phyloP scores from a whole-genome alignment of 2,113 vertebrate genomes.

The Gnathochromis pfefferi region DNA sequence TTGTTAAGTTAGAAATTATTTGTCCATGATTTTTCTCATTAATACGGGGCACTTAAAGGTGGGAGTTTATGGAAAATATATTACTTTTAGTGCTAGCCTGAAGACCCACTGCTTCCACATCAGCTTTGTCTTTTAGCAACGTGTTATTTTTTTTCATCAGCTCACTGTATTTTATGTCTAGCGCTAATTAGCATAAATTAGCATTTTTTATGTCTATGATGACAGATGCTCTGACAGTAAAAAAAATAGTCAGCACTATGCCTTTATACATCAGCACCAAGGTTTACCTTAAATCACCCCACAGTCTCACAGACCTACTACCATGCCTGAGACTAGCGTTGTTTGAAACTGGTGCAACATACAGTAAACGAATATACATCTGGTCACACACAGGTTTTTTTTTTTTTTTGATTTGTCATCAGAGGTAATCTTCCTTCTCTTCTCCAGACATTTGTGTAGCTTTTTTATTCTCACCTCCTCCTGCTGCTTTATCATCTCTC shows the following conservation, averaged over 20 bases:
- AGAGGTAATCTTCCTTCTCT: not conserved
- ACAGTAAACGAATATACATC: not conserved
- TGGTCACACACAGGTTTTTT: not conserved
- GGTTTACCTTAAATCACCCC: not conserved
- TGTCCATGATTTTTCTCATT: not conserved
- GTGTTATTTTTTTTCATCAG: not conserved
- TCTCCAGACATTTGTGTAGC: not conserved
- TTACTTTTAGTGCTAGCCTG: not conserved
- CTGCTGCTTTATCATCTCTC: not conserved
- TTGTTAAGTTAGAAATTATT: not conserved
- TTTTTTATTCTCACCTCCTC: not conserved
- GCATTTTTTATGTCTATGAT: not conserved
- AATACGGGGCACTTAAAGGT: not conserved
- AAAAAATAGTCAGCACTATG: not conserved
- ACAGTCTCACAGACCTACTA: not conserved
- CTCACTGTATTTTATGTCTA: not conserved
- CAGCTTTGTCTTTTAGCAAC: not conserved
- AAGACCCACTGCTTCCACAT: not conserved
- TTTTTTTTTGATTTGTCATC: not conserved
- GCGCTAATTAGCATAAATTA: not conserved
- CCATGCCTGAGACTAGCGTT: not conserved
- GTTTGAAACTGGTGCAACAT: not conserved
- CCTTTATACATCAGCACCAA: not conserved
- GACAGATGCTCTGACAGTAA: not conserved
- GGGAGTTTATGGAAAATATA: not conserved